Percentiles rank a stretch among this genome's conserved stretches.
These are phyloP conservation scores for Phenganax subtilis DNA, from an alignment of 92 coral and sea anemone genomes.

Conservation along the genomic window DNA sequence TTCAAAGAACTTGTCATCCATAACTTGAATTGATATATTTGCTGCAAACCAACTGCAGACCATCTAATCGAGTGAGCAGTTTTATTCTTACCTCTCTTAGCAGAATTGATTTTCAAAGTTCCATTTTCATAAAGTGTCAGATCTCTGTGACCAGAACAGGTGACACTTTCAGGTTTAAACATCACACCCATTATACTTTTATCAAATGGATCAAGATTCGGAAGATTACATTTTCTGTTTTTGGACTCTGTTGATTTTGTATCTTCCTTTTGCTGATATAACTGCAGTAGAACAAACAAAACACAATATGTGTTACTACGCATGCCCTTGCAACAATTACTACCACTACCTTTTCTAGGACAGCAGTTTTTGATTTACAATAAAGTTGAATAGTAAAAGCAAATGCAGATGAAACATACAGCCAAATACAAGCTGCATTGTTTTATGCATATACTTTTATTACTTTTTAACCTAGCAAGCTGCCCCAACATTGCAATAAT, in stretches of 20 bases:
- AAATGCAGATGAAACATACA: no score
- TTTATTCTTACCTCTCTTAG: slow-evolving; percentile 43
- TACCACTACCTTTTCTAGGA: not conserved
- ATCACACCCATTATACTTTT: slow-evolving; percentile 56
- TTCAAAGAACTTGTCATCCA: no score
- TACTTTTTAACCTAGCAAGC: no score
- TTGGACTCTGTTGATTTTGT: not conserved
- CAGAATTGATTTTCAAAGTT: slow-evolving; percentile 39
- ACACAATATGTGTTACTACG: not conserved
- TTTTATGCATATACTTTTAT: no score
- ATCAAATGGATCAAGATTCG: slow-evolving; percentile 62
- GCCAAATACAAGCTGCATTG: no score
- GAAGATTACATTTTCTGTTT: slow-evolving; percentile 52
- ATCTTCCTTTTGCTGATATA: slow-evolving; percentile 1
- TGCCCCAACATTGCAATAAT: no score
- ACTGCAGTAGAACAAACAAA: not conserved
- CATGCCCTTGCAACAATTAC: not conserved
- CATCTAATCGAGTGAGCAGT: not conserved
- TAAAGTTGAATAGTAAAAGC: not conserved
- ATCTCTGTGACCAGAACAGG: slow-evolving; percentile 46
- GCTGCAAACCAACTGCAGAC: not conserved
- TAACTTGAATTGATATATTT: not conserved
- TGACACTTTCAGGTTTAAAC: slow-evolving; percentile 42
- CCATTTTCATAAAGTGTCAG: slow-evolving; percentile 48
- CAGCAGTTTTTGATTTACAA: not conserved